Percentiles rank a stretch among this genome's conserved stretches.
Conservation (phyloP, 2,888 invertebrate species). For the Lepidocyrtinus sp. region DNA sequence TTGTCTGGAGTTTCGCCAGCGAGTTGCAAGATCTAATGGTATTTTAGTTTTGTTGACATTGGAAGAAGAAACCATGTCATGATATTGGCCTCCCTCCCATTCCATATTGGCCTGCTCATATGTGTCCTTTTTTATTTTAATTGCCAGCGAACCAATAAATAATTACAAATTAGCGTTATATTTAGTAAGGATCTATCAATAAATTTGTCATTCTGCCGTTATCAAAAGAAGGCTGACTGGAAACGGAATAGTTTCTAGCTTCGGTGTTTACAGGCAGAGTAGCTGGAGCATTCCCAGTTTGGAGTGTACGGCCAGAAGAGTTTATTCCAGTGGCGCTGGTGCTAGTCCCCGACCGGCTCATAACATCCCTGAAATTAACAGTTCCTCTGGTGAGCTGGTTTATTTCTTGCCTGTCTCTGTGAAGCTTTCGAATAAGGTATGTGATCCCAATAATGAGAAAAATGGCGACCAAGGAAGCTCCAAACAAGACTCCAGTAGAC, state of each 20-base stretch:
- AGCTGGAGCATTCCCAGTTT: neutral
- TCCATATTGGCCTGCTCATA: no score
- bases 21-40: no score
- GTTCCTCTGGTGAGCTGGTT: slow-evolving; percentile 28
- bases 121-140: no score
- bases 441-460: slow-evolving; percentile 37
- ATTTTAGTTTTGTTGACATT: no score
- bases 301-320: neutral
- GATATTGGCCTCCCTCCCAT: no score
- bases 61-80: no score
- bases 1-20: no score
- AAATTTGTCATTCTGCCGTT: slow-evolving; percentile 58
- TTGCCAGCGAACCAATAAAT: no score
- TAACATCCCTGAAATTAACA: slow-evolving; percentile 48
- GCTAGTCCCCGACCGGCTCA: neutral
- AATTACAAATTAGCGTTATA: neutral
- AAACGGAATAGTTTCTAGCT: no score
- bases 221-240: no score
- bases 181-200: slow-evolving; percentile 39
- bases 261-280: neutral
- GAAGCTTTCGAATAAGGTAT: slow-evolving; percentile 24
- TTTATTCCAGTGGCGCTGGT: neutral
- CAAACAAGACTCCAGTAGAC: slow-evolving; percentile 15
- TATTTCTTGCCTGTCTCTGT: slow-evolving; percentile 48
- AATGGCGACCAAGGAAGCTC: slow-evolving; percentile 12